These are phyloP conservation scores for Eulithis testata DNA, from an alignment of 2,888 invertebrate species.

Conservation along the genomic window DNA sequence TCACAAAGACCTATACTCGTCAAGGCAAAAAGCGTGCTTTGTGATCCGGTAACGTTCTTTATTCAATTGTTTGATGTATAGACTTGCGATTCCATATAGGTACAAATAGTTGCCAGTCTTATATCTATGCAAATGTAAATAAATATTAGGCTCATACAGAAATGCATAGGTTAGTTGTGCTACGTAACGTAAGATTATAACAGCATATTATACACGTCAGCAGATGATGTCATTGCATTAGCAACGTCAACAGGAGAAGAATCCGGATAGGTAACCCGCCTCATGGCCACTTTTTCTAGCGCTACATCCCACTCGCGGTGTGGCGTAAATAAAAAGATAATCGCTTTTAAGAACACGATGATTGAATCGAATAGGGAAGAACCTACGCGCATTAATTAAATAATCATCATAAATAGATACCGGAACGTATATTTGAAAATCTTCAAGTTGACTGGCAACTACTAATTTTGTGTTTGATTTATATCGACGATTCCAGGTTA, in stretches of 20 bases:
- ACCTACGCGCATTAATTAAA: slow-evolving; percentile 54
- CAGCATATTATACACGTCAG: slow-evolving; percentile 67
- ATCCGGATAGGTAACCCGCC: slow-evolving; percentile 76
- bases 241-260: slow-evolving; percentile 62
- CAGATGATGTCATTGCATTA: slow-evolving; percentile 76
- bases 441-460: slow-evolving; percentile 41
- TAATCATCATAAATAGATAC: slow-evolving; percentile 53
- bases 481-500: slow-evolving; percentile 5
- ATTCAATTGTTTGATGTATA: slow-evolving; percentile 37
- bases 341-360: slow-evolving; percentile 53
- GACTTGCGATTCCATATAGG: slow-evolving; percentile 28
- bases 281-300: slow-evolving; percentile 79
- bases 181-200: slow-evolving; percentile 47
- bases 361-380: slow-evolving; percentile 58
- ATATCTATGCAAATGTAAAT: slow-evolving; percentile 12
- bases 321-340: slow-evolving; percentile 52
- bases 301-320: slow-evolving; percentile 60
- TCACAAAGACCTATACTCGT: slow-evolving; percentile 59
- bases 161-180: slow-evolving; percentile 14
- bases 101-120: background rate
- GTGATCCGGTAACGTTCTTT: slow-evolving; percentile 50
- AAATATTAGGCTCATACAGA: slow-evolving; percentile 3
- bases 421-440: slow-evolving; percentile 53
- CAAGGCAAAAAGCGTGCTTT: slow-evolving; percentile 65
- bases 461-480: slow-evolving; percentile 27